Evolutionary conservation across 2,797 vertebrate genomes (phyloP).

Genomic region (Etheostoma nigrum): DNA sequence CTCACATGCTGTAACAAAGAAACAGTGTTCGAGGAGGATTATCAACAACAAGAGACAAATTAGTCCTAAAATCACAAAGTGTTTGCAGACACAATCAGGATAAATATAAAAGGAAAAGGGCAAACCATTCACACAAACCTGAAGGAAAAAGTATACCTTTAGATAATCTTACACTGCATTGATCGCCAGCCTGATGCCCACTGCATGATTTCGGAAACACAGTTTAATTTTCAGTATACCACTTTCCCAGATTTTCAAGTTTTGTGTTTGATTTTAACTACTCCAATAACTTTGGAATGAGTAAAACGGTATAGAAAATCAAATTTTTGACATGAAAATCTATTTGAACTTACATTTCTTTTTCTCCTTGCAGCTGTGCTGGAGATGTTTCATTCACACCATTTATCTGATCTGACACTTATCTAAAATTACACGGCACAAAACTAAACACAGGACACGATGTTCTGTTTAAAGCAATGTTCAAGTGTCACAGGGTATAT

Average conservation of each 20-base stretch:
- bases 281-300: background rate
- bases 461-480: constrained; percentile 6
- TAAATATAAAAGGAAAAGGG: constrained; percentile 12
- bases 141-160: constrained; percentile 33
- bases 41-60: background rate
- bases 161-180: background rate
- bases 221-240: background rate
- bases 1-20: background rate
- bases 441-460: background rate
- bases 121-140: constrained; percentile 16
- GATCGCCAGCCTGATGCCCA: too few species aligned
- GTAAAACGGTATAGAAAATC: background rate
- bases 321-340: background rate
- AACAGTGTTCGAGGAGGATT: background rate
- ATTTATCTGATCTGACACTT: background rate
- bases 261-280: background rate
- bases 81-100: background rate
- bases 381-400: background rate
- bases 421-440: background rate
- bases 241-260: background rate
- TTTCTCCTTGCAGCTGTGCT: background rate
- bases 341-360: background rate
- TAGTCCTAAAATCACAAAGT: background rate
- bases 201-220: too few species aligned
- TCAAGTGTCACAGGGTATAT: constrained; percentile 4